A percentile compares a stretch with the other conserved stretches of the same genome.
Evolutionary conservation across 2,113 vertebrate species (phyloP).

Genomic region (Chloebia gouldiae): DNA sequence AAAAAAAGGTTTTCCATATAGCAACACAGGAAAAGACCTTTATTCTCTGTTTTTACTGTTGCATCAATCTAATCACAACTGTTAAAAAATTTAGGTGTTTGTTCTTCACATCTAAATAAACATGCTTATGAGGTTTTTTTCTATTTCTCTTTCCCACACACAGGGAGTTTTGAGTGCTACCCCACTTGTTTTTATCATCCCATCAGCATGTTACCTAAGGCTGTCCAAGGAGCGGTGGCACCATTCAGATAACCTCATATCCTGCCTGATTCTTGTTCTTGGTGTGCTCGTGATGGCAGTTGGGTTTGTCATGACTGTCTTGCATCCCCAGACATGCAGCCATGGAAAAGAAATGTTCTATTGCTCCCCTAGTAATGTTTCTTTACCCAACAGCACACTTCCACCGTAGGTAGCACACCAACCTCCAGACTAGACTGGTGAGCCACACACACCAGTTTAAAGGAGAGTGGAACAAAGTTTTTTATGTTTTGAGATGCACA

Average conservation of each 20-base stretch:
- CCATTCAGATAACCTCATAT: constrained; percentile 79
- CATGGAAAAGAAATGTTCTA: constrained; percentile 94
- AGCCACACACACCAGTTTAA: not conserved
- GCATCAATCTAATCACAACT: not conserved
- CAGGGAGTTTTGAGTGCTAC: constrained; percentile 90
- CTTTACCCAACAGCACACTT: constrained; percentile 67
- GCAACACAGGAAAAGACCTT: not conserved
- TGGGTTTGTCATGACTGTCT: constrained; percentile 82
- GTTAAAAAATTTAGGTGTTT: not conserved
- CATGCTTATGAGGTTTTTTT: not conserved
- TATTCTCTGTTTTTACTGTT: not conserved
- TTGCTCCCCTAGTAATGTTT: constrained; percentile 79
- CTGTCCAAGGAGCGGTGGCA: constrained; percentile 84
- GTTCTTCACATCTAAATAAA: not conserved
- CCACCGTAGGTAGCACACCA: constrained; percentile 30
- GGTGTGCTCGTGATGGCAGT: constrained; percentile 86
- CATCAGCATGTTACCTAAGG: constrained; percentile 89
- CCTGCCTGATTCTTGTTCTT: constrained; percentile 75
- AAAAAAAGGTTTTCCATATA: not conserved
- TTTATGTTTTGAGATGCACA: not conserved
- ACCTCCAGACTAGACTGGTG: not conserved
- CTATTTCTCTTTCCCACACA: constrained; percentile 31
- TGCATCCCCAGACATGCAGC: constrained; percentile 85
- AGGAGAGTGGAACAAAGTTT: not conserved
- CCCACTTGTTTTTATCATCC: constrained; percentile 94